Conservation (phyloP, 2,113 vertebrate genomes). For the Cygnus buccinator region DNA sequence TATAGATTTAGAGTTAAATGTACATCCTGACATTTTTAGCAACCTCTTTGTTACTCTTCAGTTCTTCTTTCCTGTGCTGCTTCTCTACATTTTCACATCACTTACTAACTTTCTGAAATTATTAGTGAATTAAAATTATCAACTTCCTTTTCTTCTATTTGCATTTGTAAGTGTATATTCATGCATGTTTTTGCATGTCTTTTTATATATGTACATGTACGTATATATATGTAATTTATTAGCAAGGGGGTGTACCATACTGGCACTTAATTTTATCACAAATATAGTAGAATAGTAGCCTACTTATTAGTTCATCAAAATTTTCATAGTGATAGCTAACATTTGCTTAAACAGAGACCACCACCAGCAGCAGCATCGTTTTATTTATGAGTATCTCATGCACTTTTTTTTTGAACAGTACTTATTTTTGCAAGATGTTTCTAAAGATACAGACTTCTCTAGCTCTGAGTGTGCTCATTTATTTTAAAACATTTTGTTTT, state of each 20-base stretch:
- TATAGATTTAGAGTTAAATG: not conserved
- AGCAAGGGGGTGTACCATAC: not conserved
- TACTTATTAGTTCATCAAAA: not conserved
- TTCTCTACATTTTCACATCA: not conserved
- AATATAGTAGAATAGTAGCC: not conserved
- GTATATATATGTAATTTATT: not conserved
- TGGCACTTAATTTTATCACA: not conserved
- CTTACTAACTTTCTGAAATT: not conserved
- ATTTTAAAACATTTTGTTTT: not conserved
- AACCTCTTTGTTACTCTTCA: not conserved
- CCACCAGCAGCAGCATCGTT: not conserved
- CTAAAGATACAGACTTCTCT: not conserved
- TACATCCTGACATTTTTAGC: not conserved
- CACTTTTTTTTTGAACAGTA: not conserved
- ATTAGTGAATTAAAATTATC: not conserved
- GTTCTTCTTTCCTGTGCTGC: not conserved
- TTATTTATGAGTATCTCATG: not conserved
- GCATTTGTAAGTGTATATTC: fast-evolving
- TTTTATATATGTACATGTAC: not conserved
- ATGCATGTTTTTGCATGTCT: not conserved
- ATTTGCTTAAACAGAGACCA: fast-evolving
- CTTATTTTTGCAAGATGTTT: not conserved
- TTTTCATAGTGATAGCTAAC: not conserved
- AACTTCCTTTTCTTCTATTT: not conserved
- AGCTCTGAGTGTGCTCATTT: not conserved